These are phyloP conservation scores for Oreochromis tanganicae DNA, from an alignment of 2,113 vertebrate species.

Conservation along the genomic window DNA sequence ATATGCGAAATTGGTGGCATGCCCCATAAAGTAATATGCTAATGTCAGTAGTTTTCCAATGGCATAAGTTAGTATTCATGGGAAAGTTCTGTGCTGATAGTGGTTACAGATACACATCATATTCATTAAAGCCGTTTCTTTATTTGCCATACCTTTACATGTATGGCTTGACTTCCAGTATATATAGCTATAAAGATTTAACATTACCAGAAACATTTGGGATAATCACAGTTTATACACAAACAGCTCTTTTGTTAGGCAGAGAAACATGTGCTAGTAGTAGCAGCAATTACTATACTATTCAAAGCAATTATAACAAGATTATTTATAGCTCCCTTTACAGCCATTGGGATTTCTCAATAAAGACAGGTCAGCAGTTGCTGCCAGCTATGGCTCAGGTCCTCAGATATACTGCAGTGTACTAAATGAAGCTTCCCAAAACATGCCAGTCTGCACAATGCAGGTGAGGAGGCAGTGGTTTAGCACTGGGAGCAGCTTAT, in stretches of 20 bases:
- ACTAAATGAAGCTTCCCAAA: not conserved
- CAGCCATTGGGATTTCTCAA: not conserved
- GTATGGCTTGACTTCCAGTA: not conserved
- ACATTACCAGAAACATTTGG: not conserved
- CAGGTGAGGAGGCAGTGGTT: constrained; percentile 14
- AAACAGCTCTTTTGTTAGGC: not conserved
- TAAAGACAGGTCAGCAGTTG: not conserved
- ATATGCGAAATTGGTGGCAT: not conserved
- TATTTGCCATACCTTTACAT: not conserved
- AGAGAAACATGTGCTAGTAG: not conserved
- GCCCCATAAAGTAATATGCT: not conserved
- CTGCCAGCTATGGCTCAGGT: not conserved
- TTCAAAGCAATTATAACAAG: not conserved
- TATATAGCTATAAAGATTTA: not conserved
- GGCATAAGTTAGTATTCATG: not conserved
- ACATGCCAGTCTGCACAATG: not conserved
- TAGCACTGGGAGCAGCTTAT: not conserved
- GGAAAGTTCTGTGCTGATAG: not conserved
- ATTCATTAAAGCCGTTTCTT: not conserved
- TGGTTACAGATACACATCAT: not conserved
- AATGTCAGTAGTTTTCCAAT: not conserved
- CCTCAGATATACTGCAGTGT: not conserved
- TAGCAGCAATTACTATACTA: not conserved
- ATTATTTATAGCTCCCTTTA: constrained; percentile 8
- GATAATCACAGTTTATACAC: not conserved